Evolutionary conservation across 2,888 invertebrate genomes (phyloP), one percentile per base, ranked within the genome.

Genomic region (Hedya salicella): DNA sequence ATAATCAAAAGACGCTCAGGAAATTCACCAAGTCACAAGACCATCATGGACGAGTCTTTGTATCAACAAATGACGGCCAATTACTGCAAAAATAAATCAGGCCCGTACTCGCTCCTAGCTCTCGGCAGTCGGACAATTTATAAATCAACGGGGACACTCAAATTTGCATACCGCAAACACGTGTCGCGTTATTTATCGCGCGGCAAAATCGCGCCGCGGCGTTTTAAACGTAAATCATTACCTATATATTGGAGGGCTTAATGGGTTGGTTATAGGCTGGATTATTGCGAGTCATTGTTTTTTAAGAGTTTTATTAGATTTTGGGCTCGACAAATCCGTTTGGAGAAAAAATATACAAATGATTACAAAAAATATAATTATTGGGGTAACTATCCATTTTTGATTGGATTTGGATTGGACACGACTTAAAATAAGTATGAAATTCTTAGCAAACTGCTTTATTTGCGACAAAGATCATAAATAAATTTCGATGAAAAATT

Each of bases 161-260:
- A 56, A 65, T 65, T 65, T 60, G 65, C 61, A 54, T 54, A 61
- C 66, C 66, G 60, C 66, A 30, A 59, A 66, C 81, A 76, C 73
- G 78, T 74, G 75, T 70, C 70, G 71, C 73, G 70, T 78, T 81
- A 86, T 85, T 85, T 85, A 86, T 81, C 68, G 78, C 54, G 78
- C 75, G 80, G 81, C 83, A 84, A 81, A 81, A 85, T 82, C 80
- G 77, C 77, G 70, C 71, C 73, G 52, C 50, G 61, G 32, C 19
- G 14, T 19, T 59, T 46, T 30, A 6, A 19, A 16, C 52, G 25
- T 52, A 53, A 52, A 54, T 54, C 48, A 60, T 65, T 65, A 57
- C 57, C 44, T 32, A 44, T 30, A 54, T 46, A 65, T 65, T 44
- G 46, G 59, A 57, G n/a, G 32, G 49, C 14, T 40, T 48, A 56